phyloP scores from a whole-genome alignment of 2,797 vertebrate species.

The Mus caroli region DNA sequence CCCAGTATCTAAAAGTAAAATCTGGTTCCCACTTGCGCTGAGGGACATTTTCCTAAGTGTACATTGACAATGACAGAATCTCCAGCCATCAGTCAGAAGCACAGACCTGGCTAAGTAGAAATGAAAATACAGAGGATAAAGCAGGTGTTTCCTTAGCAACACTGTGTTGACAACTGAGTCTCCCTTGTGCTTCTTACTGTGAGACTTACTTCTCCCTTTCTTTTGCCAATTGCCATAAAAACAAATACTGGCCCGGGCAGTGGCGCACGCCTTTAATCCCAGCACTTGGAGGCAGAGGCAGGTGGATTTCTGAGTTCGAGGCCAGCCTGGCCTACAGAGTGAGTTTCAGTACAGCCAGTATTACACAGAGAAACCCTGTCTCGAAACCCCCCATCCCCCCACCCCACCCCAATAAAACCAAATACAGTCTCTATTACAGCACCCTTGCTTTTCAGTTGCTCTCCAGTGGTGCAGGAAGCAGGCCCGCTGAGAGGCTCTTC shows the following conservation, averaged over 20 bases:
- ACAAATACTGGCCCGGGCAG: background rate
- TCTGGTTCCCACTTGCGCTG: constrained; percentile 20
- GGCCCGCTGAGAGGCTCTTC: background rate
- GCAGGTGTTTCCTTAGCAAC: constrained; percentile 21
- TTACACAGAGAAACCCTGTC: too few species aligned
- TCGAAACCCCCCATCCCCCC: too few species aligned
- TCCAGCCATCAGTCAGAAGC: background rate
- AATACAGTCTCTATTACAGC: too few species aligned
- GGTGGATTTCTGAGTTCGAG: too few species aligned
- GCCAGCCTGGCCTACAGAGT: too few species aligned
- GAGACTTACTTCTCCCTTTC: background rate
- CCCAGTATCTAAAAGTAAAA: constrained; percentile 19
- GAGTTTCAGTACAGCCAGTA: too few species aligned
- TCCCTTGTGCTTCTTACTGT: background rate
- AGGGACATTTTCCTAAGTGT: constrained; percentile 38
- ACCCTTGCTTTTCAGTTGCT: background rate
- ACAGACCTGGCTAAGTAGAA: background rate
- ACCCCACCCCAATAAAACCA: too few species aligned
- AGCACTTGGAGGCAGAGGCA: too few species aligned
- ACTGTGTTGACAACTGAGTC: constrained; percentile 30
- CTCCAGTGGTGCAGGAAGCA: background rate
- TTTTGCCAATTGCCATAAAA: constrained; percentile 12
- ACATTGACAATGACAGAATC: background rate
- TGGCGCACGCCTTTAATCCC: too few species aligned
- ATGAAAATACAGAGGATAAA: constrained; percentile 20